These are phyloP conservation scores for Rhingia campestris DNA, from an alignment of 2,888 invertebrate genomes.

Conservation along the genomic window DNA sequence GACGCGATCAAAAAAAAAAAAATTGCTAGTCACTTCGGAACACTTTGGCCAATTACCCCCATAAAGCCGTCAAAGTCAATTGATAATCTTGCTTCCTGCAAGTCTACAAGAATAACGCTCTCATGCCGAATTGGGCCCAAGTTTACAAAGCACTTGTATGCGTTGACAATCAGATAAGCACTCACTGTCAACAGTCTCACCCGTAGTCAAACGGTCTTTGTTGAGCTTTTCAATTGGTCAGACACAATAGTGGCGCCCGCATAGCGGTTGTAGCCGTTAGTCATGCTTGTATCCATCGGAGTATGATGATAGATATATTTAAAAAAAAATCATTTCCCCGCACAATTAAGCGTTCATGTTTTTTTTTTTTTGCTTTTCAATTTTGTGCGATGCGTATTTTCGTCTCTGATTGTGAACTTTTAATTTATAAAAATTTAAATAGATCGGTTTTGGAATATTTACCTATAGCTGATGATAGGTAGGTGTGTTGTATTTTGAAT, in stretches of 20 bases:
- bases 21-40: background rate
- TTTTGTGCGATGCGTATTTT: too few species aligned
- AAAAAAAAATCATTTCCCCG: too few species aligned
- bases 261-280: background rate
- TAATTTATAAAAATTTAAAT: too few species aligned
- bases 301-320: background rate
- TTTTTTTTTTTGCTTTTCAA: too few species aligned
- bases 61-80: constrained; percentile 2
- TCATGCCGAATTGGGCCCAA: constrained; percentile 15
- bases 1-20: background rate
- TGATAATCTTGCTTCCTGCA: constrained; percentile 30
- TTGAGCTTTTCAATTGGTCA: constrained; percentile 40
- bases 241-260: constrained; percentile 52
- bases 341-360: too few species aligned
- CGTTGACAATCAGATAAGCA: constrained; percentile 4
- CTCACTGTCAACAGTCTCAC: background rate
- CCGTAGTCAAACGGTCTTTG: background rate
- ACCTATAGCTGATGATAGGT: too few species aligned
- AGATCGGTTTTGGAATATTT: too few species aligned
- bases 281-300: background rate
- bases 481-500: too few species aligned
- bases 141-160: background rate
- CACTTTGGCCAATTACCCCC: background rate
- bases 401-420: too few species aligned
- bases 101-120: constrained; percentile 11